A percentile compares a stretch with the other conserved stretches of the same genome.
phyloP scores from a whole-genome alignment of 2,888 invertebrate genomes.

The Apamea anceps region DNA sequence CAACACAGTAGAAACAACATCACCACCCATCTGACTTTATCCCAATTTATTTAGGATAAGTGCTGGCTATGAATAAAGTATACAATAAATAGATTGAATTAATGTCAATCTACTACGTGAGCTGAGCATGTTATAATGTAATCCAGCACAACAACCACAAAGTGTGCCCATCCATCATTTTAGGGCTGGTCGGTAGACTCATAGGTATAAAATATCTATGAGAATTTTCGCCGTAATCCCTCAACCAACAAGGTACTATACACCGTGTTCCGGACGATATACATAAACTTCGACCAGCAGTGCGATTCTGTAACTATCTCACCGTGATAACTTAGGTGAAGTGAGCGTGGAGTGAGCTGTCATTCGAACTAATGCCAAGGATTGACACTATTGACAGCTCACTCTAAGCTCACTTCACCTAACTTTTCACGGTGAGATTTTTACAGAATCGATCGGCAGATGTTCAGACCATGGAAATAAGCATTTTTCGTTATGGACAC shows the following conservation, averaged over 20 bases:
- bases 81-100: conserved; percentile 5
- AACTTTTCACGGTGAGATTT: no score
- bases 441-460: no score
- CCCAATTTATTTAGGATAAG: background rate
- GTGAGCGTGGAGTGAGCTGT: no score
- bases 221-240: background rate
- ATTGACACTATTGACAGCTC: no score
- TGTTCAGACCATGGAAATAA: no score
- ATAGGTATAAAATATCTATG: background rate
- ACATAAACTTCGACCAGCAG: no score
- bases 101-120: background rate
- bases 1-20: background rate
- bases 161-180: conserved; percentile 24
- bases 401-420: no score
- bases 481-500: no score
- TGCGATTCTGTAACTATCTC: no score
- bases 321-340: no score
- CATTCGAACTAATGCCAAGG: no score
- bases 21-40: background rate
- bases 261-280: no score
- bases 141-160: background rate
- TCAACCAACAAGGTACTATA: background rate
- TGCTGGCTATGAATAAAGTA: background rate
- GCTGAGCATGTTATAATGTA: conserved; percentile 12
- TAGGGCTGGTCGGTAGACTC: background rate